Percentiles rank a stretch among this genome's conserved stretches.
phyloP scores from a whole-genome alignment of 2,888 invertebrate species.

The Gastracanthus pulcherrimus region DNA sequence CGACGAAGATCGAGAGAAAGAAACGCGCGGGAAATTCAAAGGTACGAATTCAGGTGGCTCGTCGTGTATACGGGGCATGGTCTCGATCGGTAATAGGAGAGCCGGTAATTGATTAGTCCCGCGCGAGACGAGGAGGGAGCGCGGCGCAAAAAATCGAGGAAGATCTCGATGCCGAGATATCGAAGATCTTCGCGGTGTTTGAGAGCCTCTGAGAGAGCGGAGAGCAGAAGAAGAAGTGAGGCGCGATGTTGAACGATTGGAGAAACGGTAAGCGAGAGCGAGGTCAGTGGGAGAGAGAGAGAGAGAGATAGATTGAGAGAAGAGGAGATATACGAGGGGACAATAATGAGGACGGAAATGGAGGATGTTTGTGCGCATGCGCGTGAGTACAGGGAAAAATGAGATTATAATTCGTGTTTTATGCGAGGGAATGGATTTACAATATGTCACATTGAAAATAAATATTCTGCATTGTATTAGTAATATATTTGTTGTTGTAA shows the following conservation, averaged over 20 bases:
- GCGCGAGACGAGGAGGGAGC: not conserved
- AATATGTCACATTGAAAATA: no score
- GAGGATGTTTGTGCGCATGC: not conserved
- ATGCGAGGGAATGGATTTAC: not conserved
- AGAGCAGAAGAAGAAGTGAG: not conserved
- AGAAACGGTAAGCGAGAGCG: not conserved
- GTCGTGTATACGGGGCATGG: not conserved
- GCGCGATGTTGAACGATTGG: no score
- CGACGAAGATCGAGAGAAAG: no score
- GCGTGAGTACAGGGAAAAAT: not conserved
- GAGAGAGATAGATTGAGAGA: not conserved
- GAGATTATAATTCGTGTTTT: not conserved
- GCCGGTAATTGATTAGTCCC: conserved; percentile 54
- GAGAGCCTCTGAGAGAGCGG: no score
- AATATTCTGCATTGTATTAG: no score
- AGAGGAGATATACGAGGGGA: not conserved
- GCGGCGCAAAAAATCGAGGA: not conserved
- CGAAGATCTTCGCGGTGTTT: not conserved
- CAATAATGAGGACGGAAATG: conserved; percentile 30
- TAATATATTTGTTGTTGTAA: no score
- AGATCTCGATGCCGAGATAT: not conserved
- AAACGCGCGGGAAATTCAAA: conserved; percentile 49
- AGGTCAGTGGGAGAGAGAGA: no score
- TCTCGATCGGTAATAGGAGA: conserved; percentile 49
- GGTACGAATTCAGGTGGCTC: conserved; percentile 50